Percentiles rank a stretch among this genome's conserved stretches.
Evolutionary conservation across 2,888 invertebrate genomes (phyloP).

Genomic region (Ferrisia virgata): DNA sequence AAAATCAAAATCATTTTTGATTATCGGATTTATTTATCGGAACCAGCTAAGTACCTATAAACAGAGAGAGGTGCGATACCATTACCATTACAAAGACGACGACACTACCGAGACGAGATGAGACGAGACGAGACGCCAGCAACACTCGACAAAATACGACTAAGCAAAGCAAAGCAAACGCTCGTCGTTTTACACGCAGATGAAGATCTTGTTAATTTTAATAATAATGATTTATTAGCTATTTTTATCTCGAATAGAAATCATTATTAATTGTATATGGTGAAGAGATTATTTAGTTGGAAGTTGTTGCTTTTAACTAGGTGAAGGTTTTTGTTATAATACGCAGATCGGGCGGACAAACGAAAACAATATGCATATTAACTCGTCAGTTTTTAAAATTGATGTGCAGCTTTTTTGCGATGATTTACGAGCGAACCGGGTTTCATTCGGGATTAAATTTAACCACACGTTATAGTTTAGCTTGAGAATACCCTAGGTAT

Average conservation of each 20-base stretch:
- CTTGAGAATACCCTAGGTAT: no score
- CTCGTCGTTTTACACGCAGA: neutral
- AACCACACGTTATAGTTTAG: no score
- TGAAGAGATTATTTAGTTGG: neutral
- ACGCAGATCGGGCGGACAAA: no score
- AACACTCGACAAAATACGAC: neutral
- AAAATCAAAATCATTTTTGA: constrained; percentile 39
- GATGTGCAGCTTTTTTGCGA: constrained; percentile 8
- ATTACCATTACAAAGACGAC: neutral
- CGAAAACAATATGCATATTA: constrained; percentile 4
- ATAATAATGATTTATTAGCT: constrained; percentile 23
- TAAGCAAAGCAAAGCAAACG: neutral
- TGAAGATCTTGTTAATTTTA: constrained; percentile 32
- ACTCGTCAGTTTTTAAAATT: constrained; percentile 25
- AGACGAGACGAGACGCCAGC: no score
- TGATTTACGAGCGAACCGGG: constrained; percentile 15
- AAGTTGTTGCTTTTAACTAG: neutral
- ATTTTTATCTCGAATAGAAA: constrained; percentile 27
- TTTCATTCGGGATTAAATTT: neutral
- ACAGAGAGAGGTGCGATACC: neutral
- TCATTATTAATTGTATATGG: constrained; percentile 17
- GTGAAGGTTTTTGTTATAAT: neutral
- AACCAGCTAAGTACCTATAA: no score
- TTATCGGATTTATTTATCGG: constrained; percentile 35
- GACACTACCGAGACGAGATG: no score